These are phyloP conservation scores for Pelmatolapia mariae DNA, from an alignment of 2,113 vertebrate species.

Conservation along the genomic window DNA sequence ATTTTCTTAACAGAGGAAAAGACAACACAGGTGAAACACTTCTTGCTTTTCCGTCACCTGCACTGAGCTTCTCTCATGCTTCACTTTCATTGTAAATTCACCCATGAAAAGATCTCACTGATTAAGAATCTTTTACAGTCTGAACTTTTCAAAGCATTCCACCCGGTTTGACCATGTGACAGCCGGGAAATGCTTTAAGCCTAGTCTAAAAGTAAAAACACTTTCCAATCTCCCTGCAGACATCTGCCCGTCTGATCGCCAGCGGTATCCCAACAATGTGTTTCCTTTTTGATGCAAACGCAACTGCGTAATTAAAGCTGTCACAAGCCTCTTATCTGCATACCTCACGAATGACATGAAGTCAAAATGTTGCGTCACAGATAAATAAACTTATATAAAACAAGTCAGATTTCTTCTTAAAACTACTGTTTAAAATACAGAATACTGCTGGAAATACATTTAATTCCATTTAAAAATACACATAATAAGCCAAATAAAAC, in stretches of 20 bases:
- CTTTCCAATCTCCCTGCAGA: background rate
- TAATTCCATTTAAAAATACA: background rate
- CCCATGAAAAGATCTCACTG: background rate
- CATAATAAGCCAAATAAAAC: background rate
- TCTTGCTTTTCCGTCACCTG: background rate
- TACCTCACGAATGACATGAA: background rate
- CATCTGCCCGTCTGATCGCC: slow-evolving; percentile 24
- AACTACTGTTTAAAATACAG: background rate
- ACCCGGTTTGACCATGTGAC: background rate
- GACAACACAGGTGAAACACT: background rate
- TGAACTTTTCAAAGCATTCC: background rate
- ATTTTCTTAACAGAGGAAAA: background rate
- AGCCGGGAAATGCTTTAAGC: background rate
- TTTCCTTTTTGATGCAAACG: background rate
- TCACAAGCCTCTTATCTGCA: slow-evolving; percentile 20
- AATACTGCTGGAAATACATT: background rate
- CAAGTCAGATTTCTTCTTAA: background rate
- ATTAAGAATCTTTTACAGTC: background rate
- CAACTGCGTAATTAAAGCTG: slow-evolving; percentile 5
- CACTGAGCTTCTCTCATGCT: background rate
- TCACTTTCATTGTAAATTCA: slow-evolving; percentile 5
- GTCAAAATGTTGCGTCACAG: background rate
- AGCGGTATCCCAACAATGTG: slow-evolving; percentile 38
- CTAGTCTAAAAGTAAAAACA: slow-evolving; percentile 25
- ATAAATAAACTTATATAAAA: background rate